These are phyloP conservation scores for Scortum barcoo DNA, from an alignment of 2,113 vertebrate species.

Conservation along the genomic window DNA sequence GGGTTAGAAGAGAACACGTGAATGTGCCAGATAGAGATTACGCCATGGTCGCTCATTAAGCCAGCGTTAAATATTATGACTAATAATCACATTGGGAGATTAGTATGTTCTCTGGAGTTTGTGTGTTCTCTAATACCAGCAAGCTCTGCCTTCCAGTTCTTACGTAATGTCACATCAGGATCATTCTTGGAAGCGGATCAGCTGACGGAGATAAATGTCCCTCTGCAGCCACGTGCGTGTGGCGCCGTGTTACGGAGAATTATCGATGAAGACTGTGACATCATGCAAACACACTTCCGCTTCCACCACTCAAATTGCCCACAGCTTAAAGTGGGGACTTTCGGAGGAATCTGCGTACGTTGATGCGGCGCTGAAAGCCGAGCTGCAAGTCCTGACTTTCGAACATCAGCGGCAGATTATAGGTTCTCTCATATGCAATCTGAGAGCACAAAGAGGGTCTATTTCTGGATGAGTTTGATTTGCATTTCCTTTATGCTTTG, in stretches of 20 bases:
- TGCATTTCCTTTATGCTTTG: constrained; percentile 56
- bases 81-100: constrained; percentile 81
- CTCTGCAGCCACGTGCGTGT: constrained; percentile 42
- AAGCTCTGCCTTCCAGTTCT: constrained; percentile 63
- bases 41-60: constrained; percentile 69
- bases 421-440: constrained; percentile 40
- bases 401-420: constrained; percentile 58
- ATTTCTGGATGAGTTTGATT: constrained; percentile 62
- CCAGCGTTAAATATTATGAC: constrained; percentile 81
- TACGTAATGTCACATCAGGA: constrained; percentile 80
- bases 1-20: constrained; percentile 65
- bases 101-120: constrained; percentile 74
- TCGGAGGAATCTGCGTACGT: constrained; percentile 32
- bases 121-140: constrained; percentile 68
- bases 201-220: constrained; percentile 63
- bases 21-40: constrained; percentile 73
- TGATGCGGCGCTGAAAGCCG: constrained; percentile 16
- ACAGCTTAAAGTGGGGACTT: constrained; percentile 43
- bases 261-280: constrained; percentile 66
- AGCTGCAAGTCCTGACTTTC: constrained; percentile 56
- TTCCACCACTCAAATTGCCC: constrained; percentile 46
- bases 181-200: constrained; percentile 78
- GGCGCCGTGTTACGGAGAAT: constrained; percentile 52
- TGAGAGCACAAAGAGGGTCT: constrained; percentile 40
- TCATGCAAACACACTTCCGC: constrained; percentile 56